A percentile compares a stretch with the other conserved stretches of the same genome.
Evolutionary conservation across 2,797 vertebrate species (phyloP).

Genomic region (Galaxias olidus): DNA sequence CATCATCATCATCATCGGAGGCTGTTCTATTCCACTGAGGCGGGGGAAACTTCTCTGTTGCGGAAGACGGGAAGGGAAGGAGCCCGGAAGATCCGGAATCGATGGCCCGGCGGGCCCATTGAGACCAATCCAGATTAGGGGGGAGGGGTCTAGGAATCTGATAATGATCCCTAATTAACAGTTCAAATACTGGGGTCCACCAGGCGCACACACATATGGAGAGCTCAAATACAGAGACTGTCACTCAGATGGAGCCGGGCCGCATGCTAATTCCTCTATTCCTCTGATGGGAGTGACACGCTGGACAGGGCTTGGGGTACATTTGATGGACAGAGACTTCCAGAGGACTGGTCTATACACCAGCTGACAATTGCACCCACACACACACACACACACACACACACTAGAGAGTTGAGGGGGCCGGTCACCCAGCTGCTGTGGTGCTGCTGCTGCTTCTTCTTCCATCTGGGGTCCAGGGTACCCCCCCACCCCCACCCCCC

Average conservation of each 20-base stretch:
- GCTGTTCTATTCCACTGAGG: constrained; percentile 43
- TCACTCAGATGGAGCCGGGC: constrained; percentile 36
- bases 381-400: constrained; percentile 14
- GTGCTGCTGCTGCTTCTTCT: constrained; percentile 73
- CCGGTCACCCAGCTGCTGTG: constrained; percentile 90
- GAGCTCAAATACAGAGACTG: constrained; percentile 13
- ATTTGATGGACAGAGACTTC: constrained; percentile 84
- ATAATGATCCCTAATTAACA: constrained; percentile 66
- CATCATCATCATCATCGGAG: constrained; percentile 64
- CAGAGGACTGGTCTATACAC: constrained; percentile 72
- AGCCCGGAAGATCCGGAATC: constrained; percentile 54
- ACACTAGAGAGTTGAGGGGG: constrained; percentile 68
- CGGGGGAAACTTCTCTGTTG: constrained; percentile 57
- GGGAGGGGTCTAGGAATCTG: constrained; percentile 49
- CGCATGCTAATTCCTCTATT: constrained; percentile 48
- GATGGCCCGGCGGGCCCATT: constrained; percentile 57
- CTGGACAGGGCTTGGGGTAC: constrained; percentile 72
- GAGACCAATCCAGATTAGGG: constrained; percentile 58
- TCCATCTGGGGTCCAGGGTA: constrained; percentile 94
- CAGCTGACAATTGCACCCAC: constrained; percentile 82
- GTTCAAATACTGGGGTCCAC: constrained; percentile 16
- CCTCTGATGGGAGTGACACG: constrained; percentile 50
- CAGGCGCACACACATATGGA: constrained; percentile 13
- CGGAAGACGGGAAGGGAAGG: constrained; percentile 53
- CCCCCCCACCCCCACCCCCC: constrained; percentile 59